phyloP scores from a whole-genome alignment of 2,888 invertebrate species.

The Colostygia pectinataria region DNA sequence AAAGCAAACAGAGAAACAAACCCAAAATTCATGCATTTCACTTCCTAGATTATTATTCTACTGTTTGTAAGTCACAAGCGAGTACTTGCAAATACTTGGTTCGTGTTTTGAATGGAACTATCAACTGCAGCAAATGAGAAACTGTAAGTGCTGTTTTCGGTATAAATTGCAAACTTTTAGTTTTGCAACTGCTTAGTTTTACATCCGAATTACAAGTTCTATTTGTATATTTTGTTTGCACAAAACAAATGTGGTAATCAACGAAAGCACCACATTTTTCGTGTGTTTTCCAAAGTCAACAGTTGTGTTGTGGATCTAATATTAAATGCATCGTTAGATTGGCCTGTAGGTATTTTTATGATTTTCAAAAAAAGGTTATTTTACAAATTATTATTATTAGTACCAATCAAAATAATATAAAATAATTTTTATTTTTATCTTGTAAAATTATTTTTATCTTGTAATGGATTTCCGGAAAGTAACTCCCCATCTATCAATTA shows the following conservation, averaged over 20 bases:
- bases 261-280: no score
- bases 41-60: background rate
- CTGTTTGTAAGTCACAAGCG: slow-evolving; percentile 6
- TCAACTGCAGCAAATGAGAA: slow-evolving; percentile 24
- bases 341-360: no score
- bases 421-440: no score
- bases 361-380: no score
- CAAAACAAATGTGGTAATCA: background rate
- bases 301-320: no score
- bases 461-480: no score
- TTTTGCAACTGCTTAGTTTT: slow-evolving; percentile 15
- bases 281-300: no score
- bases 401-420: no score
- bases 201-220: slow-evolving; percentile 6
- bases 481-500: no score
- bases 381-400: no score
- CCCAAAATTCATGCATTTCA: background rate
- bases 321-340: no score
- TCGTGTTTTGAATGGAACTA: slow-evolving; percentile 24
- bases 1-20: background rate
- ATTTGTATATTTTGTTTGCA: background rate
- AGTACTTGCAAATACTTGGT: slow-evolving; percentile 19
- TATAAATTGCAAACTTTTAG: slow-evolving; percentile 11
- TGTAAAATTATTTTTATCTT: no score
- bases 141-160: slow-evolving; percentile 24